Evolutionary conservation across 1,140 invertebrate species (phyloP).

Genomic region (Microplitis demolitor): DNA sequence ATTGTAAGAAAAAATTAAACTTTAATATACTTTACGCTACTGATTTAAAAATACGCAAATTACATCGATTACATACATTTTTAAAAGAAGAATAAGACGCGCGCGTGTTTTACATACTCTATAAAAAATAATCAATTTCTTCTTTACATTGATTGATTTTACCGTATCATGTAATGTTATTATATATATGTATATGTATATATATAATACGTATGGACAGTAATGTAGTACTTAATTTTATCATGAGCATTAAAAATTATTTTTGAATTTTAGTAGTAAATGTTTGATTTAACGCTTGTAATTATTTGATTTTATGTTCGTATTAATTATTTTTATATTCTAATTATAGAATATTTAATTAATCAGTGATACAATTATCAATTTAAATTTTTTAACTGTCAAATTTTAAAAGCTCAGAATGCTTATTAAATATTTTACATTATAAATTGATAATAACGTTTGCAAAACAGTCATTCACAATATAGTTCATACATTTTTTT

Average conservation of each 20-base stretch:
- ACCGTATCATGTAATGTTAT: too few species aligned
- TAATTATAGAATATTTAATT: too few species aligned
- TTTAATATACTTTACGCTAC: background rate
- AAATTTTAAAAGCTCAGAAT: background rate
- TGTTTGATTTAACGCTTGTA: too few species aligned
- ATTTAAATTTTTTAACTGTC: too few species aligned
- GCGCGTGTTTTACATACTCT: background rate
- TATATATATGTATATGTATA: background rate
- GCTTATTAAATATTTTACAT: background rate
- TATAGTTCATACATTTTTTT: background rate
- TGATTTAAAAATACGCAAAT: background rate
- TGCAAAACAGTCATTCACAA: background rate
- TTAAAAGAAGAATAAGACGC: background rate
- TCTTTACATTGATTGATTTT: too few species aligned
- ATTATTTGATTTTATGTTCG: too few species aligned
- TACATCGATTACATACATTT: slow-evolving; percentile 6
- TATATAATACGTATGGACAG: background rate
- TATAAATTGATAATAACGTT: background rate
- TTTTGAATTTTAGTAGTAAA: too few species aligned
- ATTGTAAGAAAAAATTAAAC: background rate
- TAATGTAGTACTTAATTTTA: too few species aligned
- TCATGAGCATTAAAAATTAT: too few species aligned
- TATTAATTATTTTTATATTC: too few species aligned
- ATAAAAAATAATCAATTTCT: background rate
- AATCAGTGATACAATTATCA: too few species aligned